These are phyloP conservation scores for Acromyrmex charruanus DNA, from an alignment of 1,140 invertebrate species.

Conservation along the genomic window DNA sequence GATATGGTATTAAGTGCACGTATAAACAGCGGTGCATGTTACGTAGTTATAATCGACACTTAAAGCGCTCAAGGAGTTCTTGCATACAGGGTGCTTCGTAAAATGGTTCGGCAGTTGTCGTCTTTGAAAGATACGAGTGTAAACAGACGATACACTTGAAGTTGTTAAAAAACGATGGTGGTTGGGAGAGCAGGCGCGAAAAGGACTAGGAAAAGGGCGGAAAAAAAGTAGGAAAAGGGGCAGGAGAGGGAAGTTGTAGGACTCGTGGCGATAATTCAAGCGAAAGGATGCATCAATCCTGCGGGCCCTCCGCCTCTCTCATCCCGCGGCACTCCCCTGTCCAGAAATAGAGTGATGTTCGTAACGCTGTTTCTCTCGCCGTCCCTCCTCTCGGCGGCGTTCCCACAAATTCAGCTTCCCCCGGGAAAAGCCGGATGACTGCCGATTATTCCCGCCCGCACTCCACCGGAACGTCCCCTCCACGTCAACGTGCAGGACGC, in stretches of 20 bases:
- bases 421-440: slow-evolving; percentile 75
- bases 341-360: slow-evolving; percentile 83
- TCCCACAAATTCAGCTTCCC: slow-evolving; percentile 65
- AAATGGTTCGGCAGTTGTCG: slow-evolving; percentile 66
- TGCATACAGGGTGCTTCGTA: slow-evolving; percentile 26
- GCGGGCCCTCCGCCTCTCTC: slow-evolving; percentile 64
- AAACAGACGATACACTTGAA: slow-evolving; percentile 83
- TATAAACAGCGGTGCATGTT: background rate
- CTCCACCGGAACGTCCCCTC: slow-evolving; percentile 58
- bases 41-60: background rate
- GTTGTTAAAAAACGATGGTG: slow-evolving; percentile 67
- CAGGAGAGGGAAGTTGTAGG: slow-evolving; percentile 59
- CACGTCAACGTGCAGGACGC: slow-evolving; percentile 45
- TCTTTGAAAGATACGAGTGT: slow-evolving; percentile 84
- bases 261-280: slow-evolving; percentile 81
- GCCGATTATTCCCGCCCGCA: slow-evolving; percentile 73
- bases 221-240: slow-evolving; percentile 5
- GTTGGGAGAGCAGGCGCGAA: slow-evolving; percentile 36
- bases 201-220: slow-evolving; percentile 10
- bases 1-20: background rate
- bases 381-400: slow-evolving; percentile 50
- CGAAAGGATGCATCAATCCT: slow-evolving; percentile 85
- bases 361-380: slow-evolving; percentile 62
- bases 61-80: background rate
- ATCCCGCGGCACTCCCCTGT: slow-evolving; percentile 48